Conservation (phyloP, 2,797 vertebrate species). For the Rachycentron canadum region DNA sequence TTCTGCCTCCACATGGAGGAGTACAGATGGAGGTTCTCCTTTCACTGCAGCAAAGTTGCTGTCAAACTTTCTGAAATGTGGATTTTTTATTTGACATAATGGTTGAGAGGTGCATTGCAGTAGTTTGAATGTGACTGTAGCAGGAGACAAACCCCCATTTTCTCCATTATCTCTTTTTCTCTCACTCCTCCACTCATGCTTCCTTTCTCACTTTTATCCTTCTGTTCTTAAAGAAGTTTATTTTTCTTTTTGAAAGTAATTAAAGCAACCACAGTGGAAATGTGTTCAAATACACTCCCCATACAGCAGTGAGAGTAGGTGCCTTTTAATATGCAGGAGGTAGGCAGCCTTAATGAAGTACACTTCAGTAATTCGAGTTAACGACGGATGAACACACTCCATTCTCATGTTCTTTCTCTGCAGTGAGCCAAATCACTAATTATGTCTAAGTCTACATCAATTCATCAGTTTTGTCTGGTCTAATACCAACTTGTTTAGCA, state of each 20-base stretch:
- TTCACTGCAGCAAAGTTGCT: conserved; percentile 23
- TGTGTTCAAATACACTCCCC: conserved; percentile 21
- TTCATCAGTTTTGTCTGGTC: conserved; percentile 12
- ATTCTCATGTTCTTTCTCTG: conserved; percentile 13
- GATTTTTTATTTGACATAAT: conserved; percentile 64
- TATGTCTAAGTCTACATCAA: conserved; percentile 31
- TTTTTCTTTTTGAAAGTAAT: conserved; percentile 58
- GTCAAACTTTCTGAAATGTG: conserved; percentile 53
- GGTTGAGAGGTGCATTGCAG: conserved; percentile 43
- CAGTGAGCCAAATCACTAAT: conserved; percentile 27
- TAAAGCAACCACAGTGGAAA: conserved; percentile 34
- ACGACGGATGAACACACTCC: conserved; percentile 51
- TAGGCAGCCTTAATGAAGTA: conserved; percentile 62
- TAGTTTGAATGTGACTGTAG: conserved; percentile 38
- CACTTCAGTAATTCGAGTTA: conserved; percentile 51
- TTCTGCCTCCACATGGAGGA: conserved; percentile 20
- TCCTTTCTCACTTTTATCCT: conserved; percentile 11
- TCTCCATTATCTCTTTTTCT: conserved; percentile 5
- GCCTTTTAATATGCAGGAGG: conserved; percentile 48
- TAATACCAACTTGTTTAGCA: neutral
- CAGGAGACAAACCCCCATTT: conserved; percentile 2
- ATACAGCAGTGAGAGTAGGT: conserved; percentile 29
- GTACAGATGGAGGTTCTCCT: conserved; percentile 22
- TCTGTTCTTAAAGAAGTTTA: conserved; percentile 34
- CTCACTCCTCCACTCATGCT: neutral